These are phyloP conservation scores for Merluccius polli DNA, from an alignment of 2,797 vertebrate genomes.

Conservation along the genomic window DNA sequence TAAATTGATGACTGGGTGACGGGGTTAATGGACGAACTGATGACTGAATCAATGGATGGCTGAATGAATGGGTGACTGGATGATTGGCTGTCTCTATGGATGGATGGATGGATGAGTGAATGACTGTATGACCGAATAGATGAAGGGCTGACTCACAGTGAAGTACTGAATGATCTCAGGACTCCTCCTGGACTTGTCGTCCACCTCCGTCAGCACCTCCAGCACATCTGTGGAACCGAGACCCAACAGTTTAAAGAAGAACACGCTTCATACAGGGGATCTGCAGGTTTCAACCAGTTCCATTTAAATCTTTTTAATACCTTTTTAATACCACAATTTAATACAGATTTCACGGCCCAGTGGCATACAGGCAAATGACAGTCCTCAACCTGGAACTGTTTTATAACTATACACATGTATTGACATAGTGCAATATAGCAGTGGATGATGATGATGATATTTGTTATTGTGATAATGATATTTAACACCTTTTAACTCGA, in stretches of 20 bases:
- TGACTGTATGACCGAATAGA: not conserved
- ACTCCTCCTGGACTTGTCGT: conserved; percentile 93
- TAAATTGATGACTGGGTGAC: not conserved
- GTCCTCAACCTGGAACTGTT: no score
- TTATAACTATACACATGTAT: no score
- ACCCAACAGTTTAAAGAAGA: not conserved
- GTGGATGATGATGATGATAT: no score
- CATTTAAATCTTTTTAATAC: no score
- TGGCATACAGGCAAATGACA: no score
- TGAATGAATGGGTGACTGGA: not conserved
- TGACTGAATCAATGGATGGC: not conserved
- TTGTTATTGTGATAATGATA: no score
- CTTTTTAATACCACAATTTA: no score
- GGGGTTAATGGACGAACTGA: not conserved
- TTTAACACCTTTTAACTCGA: no score
- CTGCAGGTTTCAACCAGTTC: no score
- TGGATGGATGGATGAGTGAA: not conserved
- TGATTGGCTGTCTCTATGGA: not conserved
- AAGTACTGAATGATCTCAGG: conserved; percentile 97
- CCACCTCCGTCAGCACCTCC: conserved; percentile 93
- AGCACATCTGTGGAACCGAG: conserved; percentile 77
- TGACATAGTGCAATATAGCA: no score
- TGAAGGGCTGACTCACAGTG: conserved; percentile 76
- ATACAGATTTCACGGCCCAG: no score
- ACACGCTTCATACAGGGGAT: no score